Conservation (phyloP, 2,113 vertebrate genomes). For the Brachypteracias leptosomus region DNA sequence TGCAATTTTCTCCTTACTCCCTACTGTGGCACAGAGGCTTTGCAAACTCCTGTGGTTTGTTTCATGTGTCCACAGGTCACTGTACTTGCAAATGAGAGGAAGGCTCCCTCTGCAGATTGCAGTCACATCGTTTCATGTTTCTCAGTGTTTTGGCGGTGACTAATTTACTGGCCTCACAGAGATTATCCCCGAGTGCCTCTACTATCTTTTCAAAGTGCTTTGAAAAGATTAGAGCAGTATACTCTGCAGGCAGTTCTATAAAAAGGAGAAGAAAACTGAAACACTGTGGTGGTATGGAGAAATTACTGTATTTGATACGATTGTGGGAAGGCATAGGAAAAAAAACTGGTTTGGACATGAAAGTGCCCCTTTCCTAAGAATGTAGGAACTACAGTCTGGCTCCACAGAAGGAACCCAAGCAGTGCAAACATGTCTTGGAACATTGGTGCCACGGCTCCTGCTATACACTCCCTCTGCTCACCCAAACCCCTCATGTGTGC, state of each 20-base stretch:
- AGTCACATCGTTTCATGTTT: neutral
- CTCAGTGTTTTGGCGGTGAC: neutral
- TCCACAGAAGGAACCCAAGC: neutral
- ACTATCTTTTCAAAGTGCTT: neutral
- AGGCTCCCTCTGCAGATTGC: neutral
- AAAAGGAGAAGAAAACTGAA: neutral
- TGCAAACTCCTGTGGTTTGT: neutral
- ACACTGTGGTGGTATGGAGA: neutral
- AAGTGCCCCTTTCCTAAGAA: neutral
- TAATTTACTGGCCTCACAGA: neutral
- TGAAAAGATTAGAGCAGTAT: neutral
- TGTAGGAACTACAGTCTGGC: neutral
- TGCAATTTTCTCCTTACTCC: neutral
- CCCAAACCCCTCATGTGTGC: accelerated
- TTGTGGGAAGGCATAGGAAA: neutral
- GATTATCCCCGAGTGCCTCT: neutral
- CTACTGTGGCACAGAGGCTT: neutral
- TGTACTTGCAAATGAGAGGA: neutral
- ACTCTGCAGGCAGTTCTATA: neutral
- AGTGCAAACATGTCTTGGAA: accelerated
- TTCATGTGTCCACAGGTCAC: neutral
- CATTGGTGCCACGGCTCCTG: accelerated
- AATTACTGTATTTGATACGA: neutral
- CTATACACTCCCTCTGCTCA: accelerated
- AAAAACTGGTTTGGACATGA: neutral